Base-by-base conservation (phyloP, 2,888 invertebrate genomes). In the Pachycephus smyrnensis region DNA sequence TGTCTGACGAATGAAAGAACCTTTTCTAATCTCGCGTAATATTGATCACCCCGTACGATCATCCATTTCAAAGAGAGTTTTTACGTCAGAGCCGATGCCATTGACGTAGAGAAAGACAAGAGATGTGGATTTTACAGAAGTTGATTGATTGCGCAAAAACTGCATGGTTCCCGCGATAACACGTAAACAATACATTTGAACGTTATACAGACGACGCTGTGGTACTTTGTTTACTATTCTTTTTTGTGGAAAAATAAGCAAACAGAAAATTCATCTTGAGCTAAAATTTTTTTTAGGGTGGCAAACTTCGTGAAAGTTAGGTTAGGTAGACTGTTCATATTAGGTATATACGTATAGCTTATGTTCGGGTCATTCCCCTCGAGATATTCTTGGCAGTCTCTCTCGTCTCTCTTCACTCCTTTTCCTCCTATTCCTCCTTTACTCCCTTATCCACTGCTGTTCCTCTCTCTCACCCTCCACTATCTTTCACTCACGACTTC, bases 311-410 rank as follows among this genome's bases (percentile, higher is more conserved):
- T 30, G 31, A 30, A 31, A 15, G 71, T 32, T 71, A 71, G 33
- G 71, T 31, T 33, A 15, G 15, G 71, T 33, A 32, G 15, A 71
- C 12, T 33, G 71, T 12, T 71, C 71, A 15, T 71, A 71, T 71
- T 71, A 71, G 71, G 71, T 74, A 83, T 82, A 83, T 84, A 83
- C 76, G 79, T 68, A 55, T 74, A 76, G 80, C 82, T 86, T 83
- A 86, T 84, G 86, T 86, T 87, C 86, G 86, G 89, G 88, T 89
- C 88, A 89, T 87, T 85, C 88, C 86, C 87, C 88, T 85, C 84
- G 80, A 84, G 88, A 88, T 89, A 89, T 89, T 89, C 88, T 89
- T 89, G 87, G 89, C 88, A 85, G 84, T 80, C 84, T 82, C 83
- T 83, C 82, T 71, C 40, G 81, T 83, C 77, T 81, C 82, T 71